phyloP scores from a whole-genome alignment of 2,888 invertebrate species.

The Auanema sp. region DNA sequence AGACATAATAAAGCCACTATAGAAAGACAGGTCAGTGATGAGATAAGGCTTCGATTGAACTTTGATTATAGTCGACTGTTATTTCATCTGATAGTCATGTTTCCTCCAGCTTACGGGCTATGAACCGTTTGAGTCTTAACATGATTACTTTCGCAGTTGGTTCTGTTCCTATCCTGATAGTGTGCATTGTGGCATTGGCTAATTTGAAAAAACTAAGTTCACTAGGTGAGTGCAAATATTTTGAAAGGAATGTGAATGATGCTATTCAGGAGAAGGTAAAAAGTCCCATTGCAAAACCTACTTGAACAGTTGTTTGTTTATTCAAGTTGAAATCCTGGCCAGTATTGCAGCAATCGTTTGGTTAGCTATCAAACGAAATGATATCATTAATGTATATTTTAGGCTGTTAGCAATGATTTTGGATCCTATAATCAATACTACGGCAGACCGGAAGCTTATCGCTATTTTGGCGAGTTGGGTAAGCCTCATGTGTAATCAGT shows the following conservation, averaged over 20 bases:
- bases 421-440: constrained; percentile 56
- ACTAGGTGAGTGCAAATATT: constrained; percentile 30
- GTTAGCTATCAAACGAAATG: constrained; percentile 24
- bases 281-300: constrained; percentile 53
- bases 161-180: constrained; percentile 48
- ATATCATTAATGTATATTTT: constrained; percentile 8
- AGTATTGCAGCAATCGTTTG: constrained; percentile 54
- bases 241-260: background rate
- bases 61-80: too few species aligned
- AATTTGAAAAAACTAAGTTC: constrained; percentile 39
- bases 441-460: constrained; percentile 43
- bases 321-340: constrained; percentile 54
- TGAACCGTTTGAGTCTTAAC: constrained; percentile 53
- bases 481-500: background rate
- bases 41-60: too few species aligned
- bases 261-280: constrained; percentile 30
- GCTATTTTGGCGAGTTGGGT: constrained; percentile 16
- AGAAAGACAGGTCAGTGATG: too few species aligned
- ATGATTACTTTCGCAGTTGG: constrained; percentile 50
- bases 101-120: constrained; percentile 21
- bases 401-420: constrained; percentile 48
- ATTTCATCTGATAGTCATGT: background rate
- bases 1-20: too few species aligned
- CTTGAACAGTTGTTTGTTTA: constrained; percentile 44
- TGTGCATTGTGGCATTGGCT: constrained; percentile 49